A percentile compares a stretch with the other conserved stretches of the same genome.
phyloP scores from a whole-genome alignment of 2,113 vertebrate genomes.

The Siniperca knerii region DNA sequence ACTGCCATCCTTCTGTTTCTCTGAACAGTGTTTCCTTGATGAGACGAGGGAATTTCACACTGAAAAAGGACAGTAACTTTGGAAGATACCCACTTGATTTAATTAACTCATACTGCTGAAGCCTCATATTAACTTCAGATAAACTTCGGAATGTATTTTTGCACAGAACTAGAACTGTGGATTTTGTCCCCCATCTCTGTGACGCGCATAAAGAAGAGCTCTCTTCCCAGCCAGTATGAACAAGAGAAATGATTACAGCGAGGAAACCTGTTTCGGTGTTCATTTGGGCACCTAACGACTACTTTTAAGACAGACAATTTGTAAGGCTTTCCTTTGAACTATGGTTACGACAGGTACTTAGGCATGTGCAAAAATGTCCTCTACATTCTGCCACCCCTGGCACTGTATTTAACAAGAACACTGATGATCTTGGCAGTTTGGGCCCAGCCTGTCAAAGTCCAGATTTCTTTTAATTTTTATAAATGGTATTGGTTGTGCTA shows the following conservation, averaged over 20 bases:
- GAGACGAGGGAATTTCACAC: neutral
- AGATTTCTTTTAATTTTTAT: too few species aligned
- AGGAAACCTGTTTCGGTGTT: neutral
- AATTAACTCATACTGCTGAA: neutral
- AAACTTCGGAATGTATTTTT: too few species aligned
- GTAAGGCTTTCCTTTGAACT: neutral
- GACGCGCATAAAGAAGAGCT: neutral
- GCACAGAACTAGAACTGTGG: neutral
- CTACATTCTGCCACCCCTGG: neutral
- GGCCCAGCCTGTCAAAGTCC: neutral
- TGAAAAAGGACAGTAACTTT: neutral
- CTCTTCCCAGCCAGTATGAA: neutral
- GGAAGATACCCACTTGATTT: neutral
- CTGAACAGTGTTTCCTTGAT: too few species aligned
- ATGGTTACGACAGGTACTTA: too few species aligned
- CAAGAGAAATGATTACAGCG: neutral
- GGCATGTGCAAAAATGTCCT: neutral
- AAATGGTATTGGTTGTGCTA: too few species aligned
- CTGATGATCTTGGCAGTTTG: too few species aligned
- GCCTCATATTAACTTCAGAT: neutral
- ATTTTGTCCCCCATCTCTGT: neutral
- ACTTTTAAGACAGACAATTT: neutral
- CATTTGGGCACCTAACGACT: neutral
- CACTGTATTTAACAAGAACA: neutral
- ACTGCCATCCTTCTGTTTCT: too few species aligned